Evolutionary conservation across 2,797 vertebrate species (phyloP).

Genomic region (Apogon talboti): DNA sequence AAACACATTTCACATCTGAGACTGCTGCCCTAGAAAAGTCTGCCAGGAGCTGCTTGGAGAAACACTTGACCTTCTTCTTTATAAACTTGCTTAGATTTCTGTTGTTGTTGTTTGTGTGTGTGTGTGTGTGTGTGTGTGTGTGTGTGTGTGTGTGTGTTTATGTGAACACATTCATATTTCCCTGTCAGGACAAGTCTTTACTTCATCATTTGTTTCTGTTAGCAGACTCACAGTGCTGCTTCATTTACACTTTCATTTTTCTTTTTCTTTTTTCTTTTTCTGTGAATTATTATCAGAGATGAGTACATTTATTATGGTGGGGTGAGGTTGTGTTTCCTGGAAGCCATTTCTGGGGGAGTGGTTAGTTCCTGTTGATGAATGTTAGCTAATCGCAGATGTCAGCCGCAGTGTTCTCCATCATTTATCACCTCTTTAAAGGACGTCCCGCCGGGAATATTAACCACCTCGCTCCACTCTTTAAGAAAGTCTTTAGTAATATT

Average conservation of each 20-base stretch:
- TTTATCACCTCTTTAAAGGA: constrained; percentile 67
- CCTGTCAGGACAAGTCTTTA: constrained; percentile 35
- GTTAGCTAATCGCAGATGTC: constrained; percentile 66
- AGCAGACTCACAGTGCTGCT: constrained; percentile 39
- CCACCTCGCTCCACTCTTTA: constrained; percentile 53
- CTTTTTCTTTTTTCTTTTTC: constrained; percentile 4
- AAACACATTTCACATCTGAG: no score
- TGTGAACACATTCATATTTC: constrained; percentile 22
- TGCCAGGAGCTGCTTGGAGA: no score
- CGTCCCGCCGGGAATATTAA: constrained; percentile 65
- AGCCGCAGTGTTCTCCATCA: constrained; percentile 36
- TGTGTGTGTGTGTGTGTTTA: no score
- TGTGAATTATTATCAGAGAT: constrained; percentile 47
- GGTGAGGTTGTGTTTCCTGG: constrained; percentile 50
- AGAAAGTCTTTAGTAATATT: constrained; percentile 56
- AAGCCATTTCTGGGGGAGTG: constrained; percentile 59
- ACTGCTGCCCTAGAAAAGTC: no score
- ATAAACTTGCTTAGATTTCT: not conserved
- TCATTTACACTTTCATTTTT: constrained; percentile 44
- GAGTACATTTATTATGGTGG: constrained; percentile 52
- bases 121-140: no score
- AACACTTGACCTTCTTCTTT: no score
- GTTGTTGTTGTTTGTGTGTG: not conserved
- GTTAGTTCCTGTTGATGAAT: constrained; percentile 64
- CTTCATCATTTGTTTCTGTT: constrained; percentile 47